These are phyloP conservation scores for Tetropium fuscum DNA, from an alignment of 2,888 invertebrate genomes.

Conservation along the genomic window DNA sequence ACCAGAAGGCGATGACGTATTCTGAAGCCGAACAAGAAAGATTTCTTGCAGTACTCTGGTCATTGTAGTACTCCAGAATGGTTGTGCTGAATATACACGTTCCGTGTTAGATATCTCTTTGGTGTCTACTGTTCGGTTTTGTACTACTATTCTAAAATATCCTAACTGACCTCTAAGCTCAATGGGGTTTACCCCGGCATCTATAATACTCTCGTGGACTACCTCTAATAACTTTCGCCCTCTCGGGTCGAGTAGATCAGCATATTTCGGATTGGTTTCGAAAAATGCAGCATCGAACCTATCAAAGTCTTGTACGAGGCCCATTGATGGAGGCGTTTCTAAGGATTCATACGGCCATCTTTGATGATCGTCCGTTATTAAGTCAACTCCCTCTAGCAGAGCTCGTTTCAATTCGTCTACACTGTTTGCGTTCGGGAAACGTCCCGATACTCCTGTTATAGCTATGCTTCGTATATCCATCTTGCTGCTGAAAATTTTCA, in stretches of 20 bases:
- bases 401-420: constrained; percentile 1
- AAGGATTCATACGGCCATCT: constrained; percentile 9
- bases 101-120: no score
- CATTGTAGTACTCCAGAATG: no score
- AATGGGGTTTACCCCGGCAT: constrained; percentile 48
- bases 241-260: constrained; percentile 41
- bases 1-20: background rate
- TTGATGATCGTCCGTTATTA: constrained; percentile 10
- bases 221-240: constrained; percentile 44
- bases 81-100: no score
- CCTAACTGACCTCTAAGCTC: constrained; percentile 37
- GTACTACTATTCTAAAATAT: background rate
- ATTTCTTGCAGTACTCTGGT: background rate
- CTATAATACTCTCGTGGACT: constrained; percentile 45
- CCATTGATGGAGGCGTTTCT: constrained; percentile 40
- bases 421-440: background rate
- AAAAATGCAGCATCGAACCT: constrained; percentile 49
- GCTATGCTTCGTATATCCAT: constrained; percentile 6
- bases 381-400: constrained; percentile 1
- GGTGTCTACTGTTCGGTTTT: no score
- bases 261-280: constrained; percentile 44
- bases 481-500: background rate
- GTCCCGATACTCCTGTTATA: constrained; percentile 5
- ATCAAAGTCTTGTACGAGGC: constrained; percentile 42
- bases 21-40: background rate